Conservation (phyloP, 2,113 vertebrate species). For the Rhea pennata region DNA sequence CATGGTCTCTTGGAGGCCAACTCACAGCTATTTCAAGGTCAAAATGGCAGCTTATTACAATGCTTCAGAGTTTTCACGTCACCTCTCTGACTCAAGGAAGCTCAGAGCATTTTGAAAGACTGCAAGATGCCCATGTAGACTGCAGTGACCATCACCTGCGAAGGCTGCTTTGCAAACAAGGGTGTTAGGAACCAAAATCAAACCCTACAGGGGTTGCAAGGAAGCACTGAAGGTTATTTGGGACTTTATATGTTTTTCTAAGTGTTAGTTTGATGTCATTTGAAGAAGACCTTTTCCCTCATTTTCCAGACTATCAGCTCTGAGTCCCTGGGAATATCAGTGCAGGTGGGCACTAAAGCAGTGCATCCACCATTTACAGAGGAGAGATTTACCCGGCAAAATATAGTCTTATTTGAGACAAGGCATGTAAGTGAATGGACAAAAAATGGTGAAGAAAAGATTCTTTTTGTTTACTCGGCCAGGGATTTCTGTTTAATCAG, state of each 20-base stretch:
- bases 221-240: neutral
- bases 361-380: neutral
- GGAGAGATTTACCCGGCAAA: neutral
- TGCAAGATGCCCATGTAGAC: neutral
- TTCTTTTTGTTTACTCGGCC: conserved; percentile 29
- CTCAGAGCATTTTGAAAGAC: neutral
- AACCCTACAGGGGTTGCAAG: neutral
- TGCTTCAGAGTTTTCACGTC: neutral
- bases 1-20: neutral
- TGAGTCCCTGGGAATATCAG: neutral
- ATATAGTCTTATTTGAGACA: neutral
- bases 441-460: conserved; percentile 12
- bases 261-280: neutral
- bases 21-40: neutral
- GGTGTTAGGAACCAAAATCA: neutral
- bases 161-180: neutral
- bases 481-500: conserved; percentile 66
- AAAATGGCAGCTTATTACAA: neutral
- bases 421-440: neutral
- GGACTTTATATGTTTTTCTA: neutral
- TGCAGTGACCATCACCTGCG: neutral
- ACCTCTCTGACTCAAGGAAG: neutral
- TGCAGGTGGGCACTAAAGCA: neutral
- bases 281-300: neutral
- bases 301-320: neutral